Percentiles rank a stretch among this genome's conserved stretches.
Conservation (phyloP, 1,140 invertebrate genomes). For the Hermetia illucens region DNA sequence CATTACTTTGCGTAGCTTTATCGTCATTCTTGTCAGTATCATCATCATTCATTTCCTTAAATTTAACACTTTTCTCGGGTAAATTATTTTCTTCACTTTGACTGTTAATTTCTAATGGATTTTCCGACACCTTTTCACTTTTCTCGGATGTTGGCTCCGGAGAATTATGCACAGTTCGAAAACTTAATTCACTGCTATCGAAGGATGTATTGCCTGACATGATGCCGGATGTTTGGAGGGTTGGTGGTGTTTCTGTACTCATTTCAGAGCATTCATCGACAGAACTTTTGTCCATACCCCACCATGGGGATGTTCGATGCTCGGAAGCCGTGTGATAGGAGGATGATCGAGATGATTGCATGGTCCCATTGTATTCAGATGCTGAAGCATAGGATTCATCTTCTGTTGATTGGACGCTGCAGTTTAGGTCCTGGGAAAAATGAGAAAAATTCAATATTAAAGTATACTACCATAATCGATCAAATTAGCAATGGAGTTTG, state of each 20-base stretch:
- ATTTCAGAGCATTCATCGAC: slow-evolving; percentile 12
- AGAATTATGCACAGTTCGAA: too few species aligned
- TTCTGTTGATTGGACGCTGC: slow-evolving; percentile 26
- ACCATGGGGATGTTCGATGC: slow-evolving; percentile 36
- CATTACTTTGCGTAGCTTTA: too few species aligned
- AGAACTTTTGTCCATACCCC: slow-evolving; percentile 30
- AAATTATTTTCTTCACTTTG: too few species aligned
- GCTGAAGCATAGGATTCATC: slow-evolving; percentile 51
- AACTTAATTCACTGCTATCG: too few species aligned
- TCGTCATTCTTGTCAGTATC: too few species aligned
- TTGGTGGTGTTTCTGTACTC: slow-evolving; percentile 1
- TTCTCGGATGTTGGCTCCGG: too few species aligned
- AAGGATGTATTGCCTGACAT: slow-evolving; percentile 22
- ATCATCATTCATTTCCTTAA: too few species aligned
- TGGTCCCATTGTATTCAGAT: slow-evolving; percentile 48
- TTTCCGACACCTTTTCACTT: too few species aligned
- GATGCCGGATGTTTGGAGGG: background rate
- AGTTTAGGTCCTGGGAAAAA: slow-evolving; percentile 25
- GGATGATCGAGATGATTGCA: slow-evolving; percentile 45
- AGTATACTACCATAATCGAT: too few species aligned
- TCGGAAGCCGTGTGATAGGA: slow-evolving; percentile 52
- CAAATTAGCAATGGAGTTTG: too few species aligned
- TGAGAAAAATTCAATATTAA: slow-evolving; percentile 1
- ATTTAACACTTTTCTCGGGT: too few species aligned
- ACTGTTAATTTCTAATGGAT: too few species aligned